Base-by-base conservation (phyloP, 2,113 vertebrate genomes). In the Solea solea region DNA sequence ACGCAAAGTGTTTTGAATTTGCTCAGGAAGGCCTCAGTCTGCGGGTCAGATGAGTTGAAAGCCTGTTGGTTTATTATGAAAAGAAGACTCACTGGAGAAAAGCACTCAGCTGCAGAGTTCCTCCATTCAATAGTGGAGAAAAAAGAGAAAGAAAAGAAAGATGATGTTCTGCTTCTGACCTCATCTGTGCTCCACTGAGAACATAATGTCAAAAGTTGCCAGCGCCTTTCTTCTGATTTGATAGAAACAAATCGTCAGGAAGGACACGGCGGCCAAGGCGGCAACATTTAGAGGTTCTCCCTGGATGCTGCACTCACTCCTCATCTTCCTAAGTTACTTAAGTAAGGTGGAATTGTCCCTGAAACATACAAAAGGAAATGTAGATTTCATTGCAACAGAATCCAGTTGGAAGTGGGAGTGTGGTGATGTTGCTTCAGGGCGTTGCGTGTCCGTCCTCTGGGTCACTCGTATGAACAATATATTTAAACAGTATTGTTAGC, bases 191-290 rank as follows among this genome's bases (percentile, higher is more conserved):
- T 80, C 81, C 70, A 9, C 72, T 67, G 82, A 73, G 86, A 79
- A 83, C 74, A 63, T 53, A 27, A 69, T 83, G 88, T 88, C 86
- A 86, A 73, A 84, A 80, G 84, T 82, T 85, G 60, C 78, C 78
- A 57, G 69, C 21, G 60, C 66, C 64, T 78, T 82, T 84, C 74
- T 86, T 78, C 69, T 21, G 21, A 66, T 80, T 75, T 81, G 81
- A 88, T 83, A 85, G 86, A 80, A 88, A 88, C 78, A 82, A 82
- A 86, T 87, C 72, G 81, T 83, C 64, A 63, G 69, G 65, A 84
- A 86, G 72, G 78, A 67, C 69, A 72, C 55, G 0, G 25, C 40
- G 68, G 11, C 72, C 56, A 34, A 34, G 34, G 34, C 5, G 34
- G 34, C 34, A 34, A 34, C 21, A 2, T 49, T 28, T 51, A 60